Base-by-base conservation (phyloP, 2,113 vertebrate genomes). In the Prunella himalayana region DNA sequence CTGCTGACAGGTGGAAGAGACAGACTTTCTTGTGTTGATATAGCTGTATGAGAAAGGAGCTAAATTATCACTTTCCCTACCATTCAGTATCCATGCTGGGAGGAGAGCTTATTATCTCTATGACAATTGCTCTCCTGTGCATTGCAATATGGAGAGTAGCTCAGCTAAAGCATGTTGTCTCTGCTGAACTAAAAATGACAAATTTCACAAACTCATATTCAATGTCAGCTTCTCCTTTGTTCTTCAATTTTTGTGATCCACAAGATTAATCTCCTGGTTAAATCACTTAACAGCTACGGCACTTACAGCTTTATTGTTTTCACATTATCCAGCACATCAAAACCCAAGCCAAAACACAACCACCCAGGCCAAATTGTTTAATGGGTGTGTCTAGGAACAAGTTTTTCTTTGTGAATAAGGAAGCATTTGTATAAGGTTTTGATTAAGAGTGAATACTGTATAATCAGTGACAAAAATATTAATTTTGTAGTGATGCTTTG, bases 51-150 rank as follows among this genome's bases (percentile, higher is more conserved):
- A 96, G 45, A 87, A 95, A 90, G 37, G 42, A 93, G 70, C n/a
- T 93, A 94, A 95, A 97, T 80, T 91, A 73, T 82, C 92, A 65
- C 57, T 96, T 95, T 81, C 35, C 63, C 54, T 47, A 54, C 53
- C 71, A 85, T 88, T 87, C 82, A 45, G 63, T 37, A 87, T 72
- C 90, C 82, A 61, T 76, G 45, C 92, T 95, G 75, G 41, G 85
- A 93, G 72, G 78, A 82, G 88, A 92, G 78, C 79, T 94, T 95
- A 92, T 95, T 95, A 94, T 82, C 5, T 2, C 85, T 76, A 28
- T 44, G 61, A 88, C 75, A 95, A 95, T 95, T 92, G 88, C 75
- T 92, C 92, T 95, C 92, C 63, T 69, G 94, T 94, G 95, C 88
- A 86, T 90, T 88, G 63, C 92, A 90, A 91, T 94, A 90, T 50